phyloP scores from a whole-genome alignment of 2,113 vertebrate genomes.

The Pluvianellus socialis region DNA sequence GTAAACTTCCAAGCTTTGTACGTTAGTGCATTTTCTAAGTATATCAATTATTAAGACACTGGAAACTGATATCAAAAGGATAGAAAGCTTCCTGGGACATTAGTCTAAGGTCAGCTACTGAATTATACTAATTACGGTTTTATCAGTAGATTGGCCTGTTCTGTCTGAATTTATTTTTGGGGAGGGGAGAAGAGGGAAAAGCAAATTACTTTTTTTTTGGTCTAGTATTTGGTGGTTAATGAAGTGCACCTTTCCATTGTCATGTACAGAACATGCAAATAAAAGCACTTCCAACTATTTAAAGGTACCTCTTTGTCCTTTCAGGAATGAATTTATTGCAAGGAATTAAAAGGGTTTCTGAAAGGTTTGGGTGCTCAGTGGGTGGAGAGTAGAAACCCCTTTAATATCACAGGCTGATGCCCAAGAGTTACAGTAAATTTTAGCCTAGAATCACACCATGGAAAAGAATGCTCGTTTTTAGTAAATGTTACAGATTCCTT shows the following conservation, averaged over 20 bases:
- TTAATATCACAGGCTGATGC: neutral
- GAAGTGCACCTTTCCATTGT: neutral
- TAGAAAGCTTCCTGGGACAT: neutral
- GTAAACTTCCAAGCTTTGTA: neutral
- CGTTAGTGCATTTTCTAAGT: neutral
- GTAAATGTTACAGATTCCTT: neutral
- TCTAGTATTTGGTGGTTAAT: neutral
- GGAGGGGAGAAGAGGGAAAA: neutral
- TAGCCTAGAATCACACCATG: neutral
- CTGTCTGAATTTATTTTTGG: neutral
- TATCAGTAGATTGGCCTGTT: neutral
- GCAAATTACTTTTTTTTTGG: too few relatives aligned
- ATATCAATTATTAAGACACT: neutral
- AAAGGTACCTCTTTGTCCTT: neutral
- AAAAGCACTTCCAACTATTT: neutral
- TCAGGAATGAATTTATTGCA: neutral
- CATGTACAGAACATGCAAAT: neutral
- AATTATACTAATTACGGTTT: neutral
- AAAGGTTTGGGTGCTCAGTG: neutral
- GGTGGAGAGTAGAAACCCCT: neutral
- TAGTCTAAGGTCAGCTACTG: neutral
- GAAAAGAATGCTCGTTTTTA: neutral
- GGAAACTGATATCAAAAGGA: neutral
- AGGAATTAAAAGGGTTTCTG: neutral
- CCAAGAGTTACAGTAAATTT: neutral